Evolutionary conservation across 2,888 invertebrate species (phyloP), one percentile per base, ranked within the genome.

Genomic region (Cataglyphis cursor): DNA sequence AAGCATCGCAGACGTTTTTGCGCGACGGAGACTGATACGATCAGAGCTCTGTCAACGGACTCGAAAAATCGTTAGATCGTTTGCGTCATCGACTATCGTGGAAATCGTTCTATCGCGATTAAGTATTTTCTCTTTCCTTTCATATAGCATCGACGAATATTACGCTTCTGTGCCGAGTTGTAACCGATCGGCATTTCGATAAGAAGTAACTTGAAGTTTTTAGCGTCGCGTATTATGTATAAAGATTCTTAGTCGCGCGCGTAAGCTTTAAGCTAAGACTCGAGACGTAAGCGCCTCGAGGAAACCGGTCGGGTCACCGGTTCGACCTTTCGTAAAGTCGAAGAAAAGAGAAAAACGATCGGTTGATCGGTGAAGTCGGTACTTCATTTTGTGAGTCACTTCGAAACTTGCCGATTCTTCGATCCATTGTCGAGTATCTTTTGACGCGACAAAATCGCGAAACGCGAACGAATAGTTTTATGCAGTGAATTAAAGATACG

Each of bases 231-330:
- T 10, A 10, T 61, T 41, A 41, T 3, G 28, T 44, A 18, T 18
- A 65, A 44, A 35, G 21, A 68, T 24, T 54, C 10, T 64, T n/a
- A 61, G 12, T 18, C 12, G 80, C 80, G 61, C n/a, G 57, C 48
- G 54, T 65, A 57, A 80, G 65, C 51, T 65, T 59, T 24, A 70
- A 68, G 81, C 83, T 70, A 21, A 70, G 31, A 54, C 21, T 57
- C 66, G 41, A n/a, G 44, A 66, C 51, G 72, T 64, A 68, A 68
- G 80, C 72, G 65, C 66, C 72, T 80, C n/a, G 51, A 62, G 81
- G 81, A 82, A 89, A 89, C 83, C 86, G 86, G 88, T 88, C 82
- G 68, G 81, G 70, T 83, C 86, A 82, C 84, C 75, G 82, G 44
- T 80, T 82, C 84, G 82, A 89, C 80, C 83, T 89, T 85, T 89